phyloP scores from a whole-genome alignment of 53 echinoderm and acorn worm species.

The Apostichopus leukothele region DNA sequence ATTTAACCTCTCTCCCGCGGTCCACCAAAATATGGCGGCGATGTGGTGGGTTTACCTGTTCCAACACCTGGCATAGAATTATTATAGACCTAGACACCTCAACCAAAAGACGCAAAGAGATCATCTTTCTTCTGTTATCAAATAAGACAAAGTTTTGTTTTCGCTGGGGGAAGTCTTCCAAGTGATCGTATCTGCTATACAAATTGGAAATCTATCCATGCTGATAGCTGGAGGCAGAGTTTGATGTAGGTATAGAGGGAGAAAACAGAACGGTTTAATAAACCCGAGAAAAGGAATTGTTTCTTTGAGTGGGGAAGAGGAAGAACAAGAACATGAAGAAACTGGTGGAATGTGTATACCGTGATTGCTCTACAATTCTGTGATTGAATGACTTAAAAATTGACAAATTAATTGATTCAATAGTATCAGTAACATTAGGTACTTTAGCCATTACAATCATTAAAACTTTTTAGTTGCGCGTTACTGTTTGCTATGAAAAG shows the following conservation, averaged over 20 bases:
- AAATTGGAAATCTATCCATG: conserved; percentile 41
- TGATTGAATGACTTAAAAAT: too few relatives aligned
- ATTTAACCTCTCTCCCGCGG: conserved; percentile 37
- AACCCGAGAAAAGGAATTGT: background rate
- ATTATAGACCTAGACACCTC: background rate
- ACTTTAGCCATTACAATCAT: too few relatives aligned
- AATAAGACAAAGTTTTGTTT: conserved; percentile 36
- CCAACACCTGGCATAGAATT: conserved; percentile 22
- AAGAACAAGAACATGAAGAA: background rate
- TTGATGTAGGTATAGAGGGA: background rate
- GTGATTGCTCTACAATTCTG: too few relatives aligned
- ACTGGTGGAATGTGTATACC: too few relatives aligned
- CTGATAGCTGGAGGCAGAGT: background rate
- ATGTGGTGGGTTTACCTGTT: conserved; percentile 34
- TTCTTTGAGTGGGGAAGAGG: background rate
- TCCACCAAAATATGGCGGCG: conserved; percentile 31
- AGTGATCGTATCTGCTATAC: conserved; percentile 40
- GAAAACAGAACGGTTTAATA: background rate
- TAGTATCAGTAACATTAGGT: too few relatives aligned
- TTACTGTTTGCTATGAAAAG: too few relatives aligned
- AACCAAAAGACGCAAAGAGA: conserved; percentile 2
- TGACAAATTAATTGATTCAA: too few relatives aligned
- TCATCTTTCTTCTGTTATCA: conserved; percentile 40
- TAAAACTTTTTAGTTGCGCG: too few relatives aligned
- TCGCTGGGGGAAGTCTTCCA: conserved; percentile 33